Evolutionary conservation across 2,888 invertebrate genomes (phyloP).

Genomic region (Eupithecia insigniata): DNA sequence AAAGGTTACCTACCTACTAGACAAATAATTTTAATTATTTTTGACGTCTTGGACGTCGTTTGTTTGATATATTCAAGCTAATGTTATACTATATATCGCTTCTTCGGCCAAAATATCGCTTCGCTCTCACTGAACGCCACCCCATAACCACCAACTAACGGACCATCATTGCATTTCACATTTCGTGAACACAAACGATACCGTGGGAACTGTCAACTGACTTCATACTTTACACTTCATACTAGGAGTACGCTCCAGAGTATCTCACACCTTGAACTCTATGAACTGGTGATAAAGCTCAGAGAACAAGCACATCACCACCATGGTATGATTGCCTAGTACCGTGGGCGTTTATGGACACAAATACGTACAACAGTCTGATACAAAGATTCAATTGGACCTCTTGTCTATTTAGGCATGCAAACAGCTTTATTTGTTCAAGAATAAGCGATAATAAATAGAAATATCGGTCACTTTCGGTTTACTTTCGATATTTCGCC

Average conservation of each 20-base stretch:
- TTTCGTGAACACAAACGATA: slow-evolving; percentile 63
- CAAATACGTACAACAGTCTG: slow-evolving; percentile 42
- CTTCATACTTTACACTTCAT: slow-evolving; percentile 44
- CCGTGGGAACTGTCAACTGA: slow-evolving; percentile 74
- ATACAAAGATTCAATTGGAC: slow-evolving; percentile 41
- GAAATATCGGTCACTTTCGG: slow-evolving; percentile 45
- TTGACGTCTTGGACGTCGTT: too few species aligned
- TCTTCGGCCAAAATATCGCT: slow-evolving; percentile 5
- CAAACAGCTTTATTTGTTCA: slow-evolving; percentile 43
- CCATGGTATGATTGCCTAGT: slow-evolving; percentile 26
- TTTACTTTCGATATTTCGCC: slow-evolving; percentile 43
- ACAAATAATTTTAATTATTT: too few species aligned
- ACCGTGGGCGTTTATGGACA: slow-evolving; percentile 43
- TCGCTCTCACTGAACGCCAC: slow-evolving; percentile 23
- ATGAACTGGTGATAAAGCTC: slow-evolving; percentile 27
- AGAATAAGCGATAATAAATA: slow-evolving; percentile 40
- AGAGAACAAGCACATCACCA: slow-evolving; percentile 13
- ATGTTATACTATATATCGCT: neutral
- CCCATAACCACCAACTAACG: slow-evolving; percentile 59
- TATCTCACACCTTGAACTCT: slow-evolving; percentile 22
- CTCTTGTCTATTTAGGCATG: slow-evolving; percentile 44
- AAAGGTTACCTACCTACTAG: neutral
- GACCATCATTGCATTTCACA: slow-evolving; percentile 65
- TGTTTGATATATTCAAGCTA: neutral
- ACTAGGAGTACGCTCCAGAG: slow-evolving; percentile 19